Conservation (phyloP, 1,140 invertebrate species). For the Bombus confusus region DNA sequence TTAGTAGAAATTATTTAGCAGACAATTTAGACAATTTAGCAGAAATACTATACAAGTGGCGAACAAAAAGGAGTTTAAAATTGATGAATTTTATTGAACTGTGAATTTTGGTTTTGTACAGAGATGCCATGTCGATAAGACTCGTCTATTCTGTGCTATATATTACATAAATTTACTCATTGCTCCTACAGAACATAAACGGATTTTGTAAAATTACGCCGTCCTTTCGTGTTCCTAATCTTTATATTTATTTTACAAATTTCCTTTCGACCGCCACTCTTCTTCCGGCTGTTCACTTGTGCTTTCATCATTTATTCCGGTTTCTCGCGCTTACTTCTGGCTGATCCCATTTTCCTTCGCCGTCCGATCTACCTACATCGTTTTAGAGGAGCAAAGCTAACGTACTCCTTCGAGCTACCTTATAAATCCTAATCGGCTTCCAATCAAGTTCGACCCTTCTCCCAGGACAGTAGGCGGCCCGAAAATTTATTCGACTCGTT, state of each 20-base stretch:
- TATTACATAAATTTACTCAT: too few species aligned
- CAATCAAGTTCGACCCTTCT: conserved; percentile 4
- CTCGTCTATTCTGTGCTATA: too few species aligned
- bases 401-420: background rate
- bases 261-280: background rate
- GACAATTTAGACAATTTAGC: too few species aligned
- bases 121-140: too few species aligned
- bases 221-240: too few species aligned
- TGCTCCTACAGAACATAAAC: too few species aligned
- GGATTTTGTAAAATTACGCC: too few species aligned
- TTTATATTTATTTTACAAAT: too few species aligned
- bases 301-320: background rate
- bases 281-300: background rate
- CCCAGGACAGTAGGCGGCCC: background rate
- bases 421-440: conserved; percentile 9
- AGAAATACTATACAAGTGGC: too few species aligned
- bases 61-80: rapidly evolving
- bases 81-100: too few species aligned
- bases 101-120: too few species aligned
- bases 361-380: background rate
- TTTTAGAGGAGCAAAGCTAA: background rate
- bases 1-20: too few species aligned
- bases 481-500: background rate
- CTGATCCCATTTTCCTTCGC: background rate
- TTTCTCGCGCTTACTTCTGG: background rate